Conservation (phyloP, 2,797 vertebrate species). For the Rachycentron canadum region DNA sequence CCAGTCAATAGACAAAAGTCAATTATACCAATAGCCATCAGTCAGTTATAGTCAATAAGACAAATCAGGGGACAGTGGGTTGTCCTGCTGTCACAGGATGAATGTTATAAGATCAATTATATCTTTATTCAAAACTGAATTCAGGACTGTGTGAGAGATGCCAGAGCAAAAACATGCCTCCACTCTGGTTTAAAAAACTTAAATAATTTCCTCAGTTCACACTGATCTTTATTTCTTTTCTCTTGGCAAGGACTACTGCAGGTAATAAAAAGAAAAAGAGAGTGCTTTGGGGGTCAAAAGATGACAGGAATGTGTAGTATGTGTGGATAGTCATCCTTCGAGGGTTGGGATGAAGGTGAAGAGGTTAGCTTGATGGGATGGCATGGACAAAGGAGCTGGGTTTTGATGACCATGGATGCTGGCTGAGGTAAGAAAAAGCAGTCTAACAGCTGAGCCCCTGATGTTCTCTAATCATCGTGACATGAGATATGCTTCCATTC, state of each 20-base stretch:
- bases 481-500: constrained; percentile 21
- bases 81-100: constrained; percentile 48
- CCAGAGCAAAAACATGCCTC: constrained; percentile 29
- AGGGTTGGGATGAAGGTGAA: constrained; percentile 41
- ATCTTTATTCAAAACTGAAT: constrained; percentile 47
- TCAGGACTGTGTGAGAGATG: constrained; percentile 38
- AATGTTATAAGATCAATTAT: constrained; percentile 57
- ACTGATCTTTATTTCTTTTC: constrained; percentile 22
- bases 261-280: constrained; percentile 35
- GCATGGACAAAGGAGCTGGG: constrained; percentile 34
- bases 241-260: constrained; percentile 10
- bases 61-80: constrained; percentile 47
- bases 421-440: constrained; percentile 5
- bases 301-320: constrained; percentile 23
- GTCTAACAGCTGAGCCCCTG: constrained; percentile 62
- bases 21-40: constrained; percentile 57
- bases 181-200: no score
- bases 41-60: constrained; percentile 66
- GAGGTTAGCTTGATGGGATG: constrained; percentile 44
- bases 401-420: constrained; percentile 35
- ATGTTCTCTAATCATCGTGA: constrained; percentile 23
- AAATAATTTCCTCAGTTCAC: constrained; percentile 24
- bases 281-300: constrained; percentile 30
- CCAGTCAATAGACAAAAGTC: constrained; percentile 60
- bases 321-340: constrained; percentile 22